Conservation (phyloP, 2,113 vertebrate species). For the Megaleporinus macrocephalus region DNA sequence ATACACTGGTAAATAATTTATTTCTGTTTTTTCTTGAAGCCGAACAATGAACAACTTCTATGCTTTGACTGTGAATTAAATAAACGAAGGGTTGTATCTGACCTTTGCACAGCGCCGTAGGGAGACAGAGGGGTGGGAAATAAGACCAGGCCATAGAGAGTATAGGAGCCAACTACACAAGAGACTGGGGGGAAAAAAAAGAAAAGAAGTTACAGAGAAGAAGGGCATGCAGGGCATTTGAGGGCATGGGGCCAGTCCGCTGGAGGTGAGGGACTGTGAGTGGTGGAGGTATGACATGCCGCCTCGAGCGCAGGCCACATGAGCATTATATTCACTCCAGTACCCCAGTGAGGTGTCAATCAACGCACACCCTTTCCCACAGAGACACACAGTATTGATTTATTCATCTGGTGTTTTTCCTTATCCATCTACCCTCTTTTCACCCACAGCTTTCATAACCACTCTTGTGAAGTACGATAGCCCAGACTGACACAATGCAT, state of each 20-base stretch:
- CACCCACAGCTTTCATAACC: conserved; percentile 21
- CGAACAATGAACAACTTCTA: no score
- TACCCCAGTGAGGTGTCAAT: conserved; percentile 69
- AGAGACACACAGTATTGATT: conserved; percentile 64
- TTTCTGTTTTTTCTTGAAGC: no score
- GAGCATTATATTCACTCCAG: conserved; percentile 57
- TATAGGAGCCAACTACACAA: background rate
- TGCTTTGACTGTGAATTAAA: no score
- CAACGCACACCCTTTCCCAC: conserved; percentile 49
- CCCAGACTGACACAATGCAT: conserved; percentile 60
- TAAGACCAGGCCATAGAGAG: conserved; percentile 27
- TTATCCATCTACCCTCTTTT: conserved; percentile 1
- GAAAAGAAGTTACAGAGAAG: background rate
- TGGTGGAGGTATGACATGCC: background rate
- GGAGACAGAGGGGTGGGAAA: no score
- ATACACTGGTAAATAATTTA: no score
- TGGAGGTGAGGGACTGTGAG: background rate
- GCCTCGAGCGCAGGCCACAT: conserved; percentile 21
- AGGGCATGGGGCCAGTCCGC: background rate
- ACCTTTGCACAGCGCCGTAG: no score
- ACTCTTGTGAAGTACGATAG: conserved; percentile 58
- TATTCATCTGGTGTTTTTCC: conserved; percentile 55
- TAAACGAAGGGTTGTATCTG: no score
- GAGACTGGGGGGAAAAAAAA: background rate
- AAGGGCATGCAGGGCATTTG: background rate